A percentile compares a stretch with the other conserved stretches of the same genome.
Evolutionary conservation across 2,888 invertebrate genomes (phyloP).

Genomic region (Drosophila prolongata): DNA sequence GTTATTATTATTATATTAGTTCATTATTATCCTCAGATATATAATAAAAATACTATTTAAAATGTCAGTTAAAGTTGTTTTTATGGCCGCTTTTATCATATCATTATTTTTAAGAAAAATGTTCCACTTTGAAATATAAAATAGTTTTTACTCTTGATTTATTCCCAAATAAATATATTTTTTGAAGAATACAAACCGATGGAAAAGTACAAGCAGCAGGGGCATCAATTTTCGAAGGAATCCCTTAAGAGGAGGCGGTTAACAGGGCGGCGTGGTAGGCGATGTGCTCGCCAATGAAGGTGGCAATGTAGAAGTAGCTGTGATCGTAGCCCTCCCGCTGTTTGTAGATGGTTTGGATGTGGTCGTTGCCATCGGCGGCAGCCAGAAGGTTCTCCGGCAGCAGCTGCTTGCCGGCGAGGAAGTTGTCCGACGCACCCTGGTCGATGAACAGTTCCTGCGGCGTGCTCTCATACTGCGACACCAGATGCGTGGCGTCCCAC

Average conservation of each 20-base stretch:
- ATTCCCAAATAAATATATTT: not conserved
- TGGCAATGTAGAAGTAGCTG: conserved; percentile 95
- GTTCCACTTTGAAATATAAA: too few relatives aligned
- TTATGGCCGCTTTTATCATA: too few relatives aligned
- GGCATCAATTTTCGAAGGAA: not conserved
- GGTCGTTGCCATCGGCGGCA: conserved; percentile 85
- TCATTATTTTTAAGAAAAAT: too few relatives aligned
- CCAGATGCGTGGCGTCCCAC: conserved; percentile 95
- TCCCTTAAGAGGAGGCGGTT: conserved; percentile 82
- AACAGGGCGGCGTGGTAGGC: conserved; percentile 93
- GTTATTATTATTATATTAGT: too few relatives aligned
- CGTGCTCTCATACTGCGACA: conserved; percentile 92
- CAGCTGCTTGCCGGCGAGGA: conserved; percentile 90
- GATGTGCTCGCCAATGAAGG: conserved; percentile 97
- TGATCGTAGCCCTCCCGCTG: conserved; percentile 96
- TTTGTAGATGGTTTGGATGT: conserved; percentile 89
- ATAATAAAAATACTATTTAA: too few relatives aligned
- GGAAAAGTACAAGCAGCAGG: conserved; percentile 5
- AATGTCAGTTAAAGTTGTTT: too few relatives aligned
- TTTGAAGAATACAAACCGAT: conserved; percentile 11
- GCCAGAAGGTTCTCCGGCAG: conserved; percentile 92
- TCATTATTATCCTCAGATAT: too few relatives aligned
- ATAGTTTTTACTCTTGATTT: conserved; percentile 19
- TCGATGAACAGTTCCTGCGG: conserved; percentile 94
- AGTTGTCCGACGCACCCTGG: conserved; percentile 93